Evolutionary conservation across 2,797 vertebrate species (phyloP).

Genomic region (Alfaro cultratus): DNA sequence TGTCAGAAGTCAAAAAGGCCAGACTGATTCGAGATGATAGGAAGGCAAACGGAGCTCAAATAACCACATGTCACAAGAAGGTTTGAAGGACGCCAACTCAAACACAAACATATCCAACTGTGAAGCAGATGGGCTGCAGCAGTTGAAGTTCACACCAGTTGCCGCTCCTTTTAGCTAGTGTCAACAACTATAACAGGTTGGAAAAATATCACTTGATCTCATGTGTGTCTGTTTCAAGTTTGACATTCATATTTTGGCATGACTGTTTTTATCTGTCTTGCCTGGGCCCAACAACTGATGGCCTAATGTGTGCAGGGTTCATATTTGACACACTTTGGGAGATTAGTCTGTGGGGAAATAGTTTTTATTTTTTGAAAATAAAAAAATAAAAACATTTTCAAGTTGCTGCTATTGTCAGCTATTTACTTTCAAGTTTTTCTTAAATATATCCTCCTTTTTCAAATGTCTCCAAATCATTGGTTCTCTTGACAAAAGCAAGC

Average conservation of each 20-base stretch:
- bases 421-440: background rate
- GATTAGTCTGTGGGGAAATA: background rate
- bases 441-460: background rate
- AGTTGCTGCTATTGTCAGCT: background rate
- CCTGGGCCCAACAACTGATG: background rate
- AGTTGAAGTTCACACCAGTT: background rate
- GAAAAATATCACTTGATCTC: background rate
- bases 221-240: background rate
- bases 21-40: background rate
- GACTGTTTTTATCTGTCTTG: background rate
- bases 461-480: background rate
- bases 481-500: conserved; percentile 5
- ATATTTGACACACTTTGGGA: too few relatives aligned
- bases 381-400: background rate
- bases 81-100: background rate
- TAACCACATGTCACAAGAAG: background rate
- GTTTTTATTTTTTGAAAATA: background rate
- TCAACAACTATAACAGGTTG: background rate
- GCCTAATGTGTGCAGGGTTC: background rate
- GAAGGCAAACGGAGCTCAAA: background rate
- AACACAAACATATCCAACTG: background rate
- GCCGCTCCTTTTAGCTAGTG: background rate
- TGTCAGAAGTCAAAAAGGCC: background rate
- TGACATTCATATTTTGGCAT: background rate
- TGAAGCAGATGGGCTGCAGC: background rate